phyloP scores from a whole-genome alignment of 2,888 invertebrate genomes.

The Drosophila infuscata region DNA sequence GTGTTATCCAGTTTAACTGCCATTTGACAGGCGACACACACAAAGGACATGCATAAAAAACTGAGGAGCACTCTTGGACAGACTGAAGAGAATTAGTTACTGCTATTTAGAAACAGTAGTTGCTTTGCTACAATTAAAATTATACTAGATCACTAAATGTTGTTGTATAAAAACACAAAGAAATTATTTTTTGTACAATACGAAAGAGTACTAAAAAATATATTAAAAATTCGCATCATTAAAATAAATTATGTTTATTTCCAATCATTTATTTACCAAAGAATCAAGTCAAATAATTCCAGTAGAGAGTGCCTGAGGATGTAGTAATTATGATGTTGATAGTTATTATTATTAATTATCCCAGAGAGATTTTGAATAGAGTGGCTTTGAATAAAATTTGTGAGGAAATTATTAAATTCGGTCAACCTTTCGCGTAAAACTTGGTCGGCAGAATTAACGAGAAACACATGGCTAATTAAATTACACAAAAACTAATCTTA shows the following conservation, averaged over 20 bases:
- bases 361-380: not conserved
- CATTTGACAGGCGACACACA: constrained; percentile 58
- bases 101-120: constrained; percentile 1
- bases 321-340: not conserved
- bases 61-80: constrained; percentile 26
- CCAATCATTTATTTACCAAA: not conserved
- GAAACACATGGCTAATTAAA: not conserved
- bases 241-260: not conserved
- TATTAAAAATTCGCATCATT: not conserved
- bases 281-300: not conserved
- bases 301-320: not conserved
- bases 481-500: not conserved
- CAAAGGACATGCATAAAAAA: constrained; percentile 1
- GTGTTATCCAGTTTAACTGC: constrained; percentile 63
- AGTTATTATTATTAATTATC: not conserved
- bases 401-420: not conserved
- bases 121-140: not conserved
- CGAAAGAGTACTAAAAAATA: not conserved
- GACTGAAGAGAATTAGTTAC: constrained; percentile 46
- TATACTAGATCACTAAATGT: not conserved
- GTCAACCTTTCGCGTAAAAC: not conserved
- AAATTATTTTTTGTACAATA: not conserved
- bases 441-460: not conserved
- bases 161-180: not conserved
- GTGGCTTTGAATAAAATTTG: not conserved